Evolutionary conservation across 2,888 invertebrate genomes (phyloP), one percentile per base, ranked within the genome.

Genomic region (Drosophila tanythrix): DNA sequence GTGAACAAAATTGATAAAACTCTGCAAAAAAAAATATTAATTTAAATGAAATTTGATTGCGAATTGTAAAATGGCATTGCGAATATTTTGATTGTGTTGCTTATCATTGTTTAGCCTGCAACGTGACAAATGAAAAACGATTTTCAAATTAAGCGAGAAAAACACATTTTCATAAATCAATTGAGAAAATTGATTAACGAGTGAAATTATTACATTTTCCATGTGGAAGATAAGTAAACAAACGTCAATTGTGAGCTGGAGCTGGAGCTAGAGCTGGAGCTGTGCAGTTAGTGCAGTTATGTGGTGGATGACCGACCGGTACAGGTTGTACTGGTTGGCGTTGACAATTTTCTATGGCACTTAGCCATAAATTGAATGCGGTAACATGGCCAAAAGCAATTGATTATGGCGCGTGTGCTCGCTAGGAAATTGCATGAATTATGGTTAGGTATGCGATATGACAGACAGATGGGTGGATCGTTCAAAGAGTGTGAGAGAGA

Each of bases 391-490:
- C 70, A 55, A 70, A 70, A 83, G 67, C 40, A 62, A 55, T 61
- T 82, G 82, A 80, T 77, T 87, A 60, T 62, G 81, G 77, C 74
- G 77, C 80, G 83, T 79, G 84, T 81, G 71, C 88, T 72, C 70
- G 89, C 89, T 82, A 84, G 85, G 89, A 85, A 85, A 88, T 89
- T 60, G 82, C 53, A 58, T 73, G 67, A 80, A 77, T 84, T 77
- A 84, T 87, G 73, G 70, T 11, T 51, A 46, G 29, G 7, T 36
- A 33, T 31, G 11, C 35, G 15, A 36, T 11, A 27, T 4, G 35
- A 27, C 21, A 31, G 55, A 4, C 15, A 1, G 25, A 35, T 11
- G 60, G 50, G 50, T 5, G 31, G 31, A 52, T 3, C 29, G 31
- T 51, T n/a, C 1, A 53, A 21, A 10, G 11, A 10, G n/a, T 29